These are phyloP conservation scores for Aulostomus chinensis DNA, from an alignment of 2,797 vertebrate genomes.

Conservation along the genomic window DNA sequence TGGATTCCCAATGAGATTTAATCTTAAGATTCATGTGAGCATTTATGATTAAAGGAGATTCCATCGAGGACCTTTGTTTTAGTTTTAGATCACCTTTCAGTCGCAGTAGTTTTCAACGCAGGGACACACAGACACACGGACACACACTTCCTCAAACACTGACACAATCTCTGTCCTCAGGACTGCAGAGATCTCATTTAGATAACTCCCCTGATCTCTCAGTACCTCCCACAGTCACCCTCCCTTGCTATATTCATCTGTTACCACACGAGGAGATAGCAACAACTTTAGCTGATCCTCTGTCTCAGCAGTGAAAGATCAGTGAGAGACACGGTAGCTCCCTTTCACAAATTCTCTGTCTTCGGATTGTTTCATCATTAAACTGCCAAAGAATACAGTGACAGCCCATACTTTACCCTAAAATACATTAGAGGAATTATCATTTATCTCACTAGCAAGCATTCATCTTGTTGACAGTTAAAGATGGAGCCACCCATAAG, in stretches of 20 bases:
- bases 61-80: slow-evolving; percentile 3
- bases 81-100: slow-evolving; percentile 3
- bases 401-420: slow-evolving; percentile 16
- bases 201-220: slow-evolving; percentile 56
- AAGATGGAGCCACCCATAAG: slow-evolving; percentile 22
- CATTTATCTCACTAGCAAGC: slow-evolving; percentile 31
- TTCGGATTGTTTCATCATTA: slow-evolving; percentile 9
- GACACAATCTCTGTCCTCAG: slow-evolving; percentile 35
- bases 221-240: slow-evolving; percentile 31
- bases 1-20: too few species aligned
- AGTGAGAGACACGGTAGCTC: slow-evolving; percentile 7
- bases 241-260: slow-evolving; percentile 40
- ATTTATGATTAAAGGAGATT: too few species aligned
- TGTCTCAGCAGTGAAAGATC: slow-evolving; percentile 27
- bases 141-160: slow-evolving; percentile 13
- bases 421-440: slow-evolving; percentile 27
- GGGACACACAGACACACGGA: slow-evolving; percentile 9
- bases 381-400: not conserved
- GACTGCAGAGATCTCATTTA: slow-evolving; percentile 67
- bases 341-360: slow-evolving; percentile 7
- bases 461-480: slow-evolving; percentile 20
- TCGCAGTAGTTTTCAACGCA: slow-evolving; percentile 11
- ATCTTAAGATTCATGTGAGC: too few species aligned
- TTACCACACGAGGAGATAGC: slow-evolving; percentile 33
- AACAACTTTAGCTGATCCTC: slow-evolving; percentile 40